Evolutionary conservation across 1,140 invertebrate genomes (phyloP), one percentile per base, ranked within the genome.

Genomic region (Bombus turneri): DNA sequence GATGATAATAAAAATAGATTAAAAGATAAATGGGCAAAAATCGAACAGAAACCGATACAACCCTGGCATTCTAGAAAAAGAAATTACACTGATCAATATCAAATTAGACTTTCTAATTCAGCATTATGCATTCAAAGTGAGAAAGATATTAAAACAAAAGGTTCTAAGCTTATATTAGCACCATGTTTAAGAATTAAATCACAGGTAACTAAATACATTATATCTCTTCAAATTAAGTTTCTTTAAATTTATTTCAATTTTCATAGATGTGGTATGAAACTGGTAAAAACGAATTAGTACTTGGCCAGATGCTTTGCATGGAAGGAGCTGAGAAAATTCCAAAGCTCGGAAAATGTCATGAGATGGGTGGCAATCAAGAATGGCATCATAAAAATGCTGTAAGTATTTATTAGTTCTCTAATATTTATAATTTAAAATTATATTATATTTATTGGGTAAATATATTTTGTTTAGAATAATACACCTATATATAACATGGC

Each of bases 341-440:
- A 0, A 95, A 96, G 72, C 94, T 99, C 15, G 97, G 97, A 81
- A 99, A 99, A 95, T 99, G 99, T 92, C 98, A 99, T 93, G 98
- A 99, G 93, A 97, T 98, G 96, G 97, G 98, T 31, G 98, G 97
- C 2, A 96, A 97, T 88, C 98, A 99, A 94, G 97, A 98, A 88
- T 99, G 98, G 98, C 97, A 96, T 80, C 96, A 98, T 90, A 97
- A 97, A 88, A 96, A 96, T 80, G 94, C 96, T 80, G 97, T 97
- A 94, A 95, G 94, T 95, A 86, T 84, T 83, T 84, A 79, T 73
- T 62, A 39, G 22, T 85, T 47, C 71, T 8, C 47, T 41, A 18
- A 31, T 68, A 25, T n/a, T 31, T 43, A 53, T 64, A 10, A 39
- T 47, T 39, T 77, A 64, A 88, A 64, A 34, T 77, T 39, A 74